Percentiles rank a stretch among this genome's conserved stretches.
Conservation (phyloP, 1,140 invertebrate genomes). For the Bathynomus jamesi region DNA sequence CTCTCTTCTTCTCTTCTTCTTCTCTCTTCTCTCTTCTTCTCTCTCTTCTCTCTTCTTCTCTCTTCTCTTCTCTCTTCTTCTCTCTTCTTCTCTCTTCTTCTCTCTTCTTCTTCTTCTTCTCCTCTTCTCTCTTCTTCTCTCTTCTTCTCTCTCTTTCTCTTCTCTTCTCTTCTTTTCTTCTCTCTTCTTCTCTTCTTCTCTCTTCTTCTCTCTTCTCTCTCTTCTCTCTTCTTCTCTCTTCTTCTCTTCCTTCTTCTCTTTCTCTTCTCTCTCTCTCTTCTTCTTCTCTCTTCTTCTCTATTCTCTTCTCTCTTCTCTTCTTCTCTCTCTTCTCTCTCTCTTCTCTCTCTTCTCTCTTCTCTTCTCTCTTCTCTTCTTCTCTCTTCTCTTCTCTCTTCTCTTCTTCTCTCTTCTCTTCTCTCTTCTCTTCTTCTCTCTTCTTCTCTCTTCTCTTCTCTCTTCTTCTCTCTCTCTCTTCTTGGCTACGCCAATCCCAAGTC, state of each 20-base stretch:
- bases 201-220: neutral
- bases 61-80: too few relatives aligned
- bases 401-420: neutral
- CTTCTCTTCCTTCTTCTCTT: neutral
- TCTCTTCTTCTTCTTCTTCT: neutral
- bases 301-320: neutral
- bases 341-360: neutral
- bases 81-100: neutral
- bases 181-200: neutral
- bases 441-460: neutral
- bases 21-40: too few relatives aligned
- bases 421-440: neutral
- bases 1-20: too few relatives aligned
- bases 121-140: neutral
- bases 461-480: neutral
- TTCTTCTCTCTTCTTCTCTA: neutral
- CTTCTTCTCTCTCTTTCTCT: neutral
- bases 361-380: neutral
- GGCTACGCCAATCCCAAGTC: too few relatives aligned
- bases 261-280: neutral
- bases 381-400: neutral
- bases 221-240: neutral
- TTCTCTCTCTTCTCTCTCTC: neutral
- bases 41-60: too few relatives aligned
- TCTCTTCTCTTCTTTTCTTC: neutral